phyloP scores from a whole-genome alignment of 1,140 invertebrate species.

The Subanguina moxae region DNA sequence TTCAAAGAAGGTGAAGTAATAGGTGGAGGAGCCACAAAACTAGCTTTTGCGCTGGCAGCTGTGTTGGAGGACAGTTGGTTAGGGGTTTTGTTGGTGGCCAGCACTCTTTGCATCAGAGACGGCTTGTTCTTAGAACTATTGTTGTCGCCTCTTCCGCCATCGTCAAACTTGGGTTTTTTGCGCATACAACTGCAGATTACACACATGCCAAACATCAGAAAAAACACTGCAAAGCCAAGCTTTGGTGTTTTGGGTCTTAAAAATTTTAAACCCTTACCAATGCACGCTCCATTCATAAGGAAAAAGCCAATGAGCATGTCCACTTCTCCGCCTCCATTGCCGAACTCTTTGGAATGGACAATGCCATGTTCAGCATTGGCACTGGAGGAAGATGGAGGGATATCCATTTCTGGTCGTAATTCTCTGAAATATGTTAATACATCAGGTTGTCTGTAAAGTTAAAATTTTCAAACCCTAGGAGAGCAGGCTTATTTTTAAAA shows the following conservation, averaged over 20 bases:
- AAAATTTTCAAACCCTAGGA: too few relatives aligned
- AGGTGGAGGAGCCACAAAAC: conserved; percentile 17
- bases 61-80: not conserved
- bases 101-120: not conserved
- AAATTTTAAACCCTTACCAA: conserved; percentile 13
- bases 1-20: conserved; percentile 15
- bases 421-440: too few relatives aligned
- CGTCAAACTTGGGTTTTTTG: conserved; percentile 18
- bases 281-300: conserved; percentile 45
- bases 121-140: not conserved
- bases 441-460: too few relatives aligned
- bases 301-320: conserved; percentile 52
- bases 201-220: conserved; percentile 25
- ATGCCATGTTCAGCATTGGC: not conserved
- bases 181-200: conserved; percentile 23
- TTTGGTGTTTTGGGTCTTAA: not conserved
- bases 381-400: not conserved
- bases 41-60: not conserved
- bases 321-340: conserved; percentile 38
- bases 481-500: too few relatives aligned
- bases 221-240: conserved; percentile 19
- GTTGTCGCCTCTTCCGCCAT: not conserved
- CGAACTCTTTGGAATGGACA: conserved; percentile 23
- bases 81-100: not conserved
- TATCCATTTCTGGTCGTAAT: not conserved